Conservation (phyloP, 2,113 vertebrate species). For the Hydrolagus affinis region DNA sequence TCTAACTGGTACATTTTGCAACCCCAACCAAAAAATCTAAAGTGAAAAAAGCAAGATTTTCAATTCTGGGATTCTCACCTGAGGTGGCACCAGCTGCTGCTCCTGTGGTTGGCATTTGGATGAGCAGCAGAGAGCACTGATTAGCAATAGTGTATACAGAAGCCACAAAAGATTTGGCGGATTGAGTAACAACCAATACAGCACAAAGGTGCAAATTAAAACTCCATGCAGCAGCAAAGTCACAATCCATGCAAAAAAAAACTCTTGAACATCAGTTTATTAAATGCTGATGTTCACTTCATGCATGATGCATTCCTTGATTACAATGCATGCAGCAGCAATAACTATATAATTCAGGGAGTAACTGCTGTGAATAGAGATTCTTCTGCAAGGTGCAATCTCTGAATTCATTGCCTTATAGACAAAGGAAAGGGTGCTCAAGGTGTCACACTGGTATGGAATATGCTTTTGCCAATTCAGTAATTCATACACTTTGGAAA, state of each 20-base stretch:
- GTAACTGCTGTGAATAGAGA: background rate
- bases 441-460: background rate
- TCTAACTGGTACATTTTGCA: no score
- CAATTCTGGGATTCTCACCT: conserved; percentile 11
- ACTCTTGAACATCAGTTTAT: background rate
- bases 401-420: background rate
- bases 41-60: background rate
- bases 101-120: conserved; percentile 28
- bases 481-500: background rate
- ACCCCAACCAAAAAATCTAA: background rate
- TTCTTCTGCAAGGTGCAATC: background rate
- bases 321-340: background rate
- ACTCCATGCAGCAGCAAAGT: background rate
- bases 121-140: conserved; percentile 26
- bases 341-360: conserved; percentile 1
- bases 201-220: background rate
- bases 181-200: background rate
- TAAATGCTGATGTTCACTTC: background rate
- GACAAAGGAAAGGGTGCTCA: background rate
- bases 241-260: background rate
- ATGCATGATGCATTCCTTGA: background rate
- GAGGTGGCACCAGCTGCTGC: conserved; percentile 21
- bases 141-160: conserved; percentile 23
- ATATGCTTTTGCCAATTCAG: background rate
- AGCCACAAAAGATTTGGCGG: background rate